Evolutionary conservation across 2,888 invertebrate species (phyloP), one percentile per base, ranked within the genome.

Genomic region (Molorchus minor): DNA sequence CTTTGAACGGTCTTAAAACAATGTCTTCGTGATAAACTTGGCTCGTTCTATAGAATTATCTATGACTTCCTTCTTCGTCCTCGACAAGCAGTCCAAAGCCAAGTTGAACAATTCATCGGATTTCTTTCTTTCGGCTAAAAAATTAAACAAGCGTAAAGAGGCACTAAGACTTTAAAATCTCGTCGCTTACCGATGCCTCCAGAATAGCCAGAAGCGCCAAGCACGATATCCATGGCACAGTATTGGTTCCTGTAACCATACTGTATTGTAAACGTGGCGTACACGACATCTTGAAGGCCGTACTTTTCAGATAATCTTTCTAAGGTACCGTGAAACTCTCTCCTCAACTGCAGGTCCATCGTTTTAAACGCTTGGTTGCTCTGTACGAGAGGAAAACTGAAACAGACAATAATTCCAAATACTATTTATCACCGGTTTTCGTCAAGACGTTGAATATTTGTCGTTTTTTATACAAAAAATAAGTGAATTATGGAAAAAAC

Each of bases 291-390:
- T 0, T 89, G 85, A 51, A 96, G 83, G 62, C 85, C 84, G 75
- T 90, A 92, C 68, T 87, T 88, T 58, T 86, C 85, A 0, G 85
- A 81, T 0, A 88, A 82, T 47, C 86, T 84, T 75, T 91, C 89
- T 35, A 94, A 78, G 74, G 89, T 86, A 16, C 86, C 80, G 41
- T 89, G 87, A 74, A 96, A 88, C 67, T 90, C 88, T 43, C 88
- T 87, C 1, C 94, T 87, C 16, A 96, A 82, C 30, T 87, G 85
- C 63, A 95, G 84, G 80, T 97, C 96, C 97, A 98, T 97, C 0
- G 94, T 87, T 45, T 85, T 83, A 79, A 88, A 97, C 55, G 90
- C 87, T 77, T 97, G 96, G 20, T 88, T 87, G 36, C 95, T 94
- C 80, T 97, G 94, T 17, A 85, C 87, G 21, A 98, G 80, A 0